Evolutionary conservation across 2,113 vertebrate species (phyloP).

Genomic region (Ptilorrhoa leucosticta): DNA sequence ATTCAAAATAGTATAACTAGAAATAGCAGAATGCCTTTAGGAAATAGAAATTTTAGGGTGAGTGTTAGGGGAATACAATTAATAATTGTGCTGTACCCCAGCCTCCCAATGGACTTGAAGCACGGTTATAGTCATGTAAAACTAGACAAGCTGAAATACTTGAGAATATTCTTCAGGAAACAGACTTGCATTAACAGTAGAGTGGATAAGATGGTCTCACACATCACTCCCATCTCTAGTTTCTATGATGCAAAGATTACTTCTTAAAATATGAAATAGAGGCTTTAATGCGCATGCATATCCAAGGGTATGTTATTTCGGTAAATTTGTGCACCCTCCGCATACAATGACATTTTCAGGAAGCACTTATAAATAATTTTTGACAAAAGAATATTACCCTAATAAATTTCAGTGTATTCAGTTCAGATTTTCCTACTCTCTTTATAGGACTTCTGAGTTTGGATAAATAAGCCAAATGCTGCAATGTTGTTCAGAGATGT

Average conservation of each 20-base stretch:
- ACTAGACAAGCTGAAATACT: neutral
- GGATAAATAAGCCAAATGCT: neutral
- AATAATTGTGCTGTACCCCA: neutral
- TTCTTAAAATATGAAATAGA: neutral
- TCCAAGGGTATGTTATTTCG: neutral
- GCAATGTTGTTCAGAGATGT: neutral
- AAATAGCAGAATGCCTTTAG: neutral
- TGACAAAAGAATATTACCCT: neutral
- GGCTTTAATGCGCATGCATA: neutral
- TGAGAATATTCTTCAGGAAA: neutral
- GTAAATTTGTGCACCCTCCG: neutral
- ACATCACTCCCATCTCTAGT: neutral
- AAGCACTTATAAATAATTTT: neutral
- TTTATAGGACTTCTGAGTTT: neutral
- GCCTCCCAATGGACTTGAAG: neutral
- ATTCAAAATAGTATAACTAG: neutral
- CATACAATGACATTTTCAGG: neutral
- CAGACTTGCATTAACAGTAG: neutral
- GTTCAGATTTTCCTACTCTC: neutral
- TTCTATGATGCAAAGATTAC: neutral
- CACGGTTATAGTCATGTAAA: neutral
- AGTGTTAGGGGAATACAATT: neutral
- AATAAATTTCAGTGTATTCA: neutral
- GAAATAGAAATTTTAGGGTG: neutral
- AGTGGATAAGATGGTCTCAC: neutral